Evolutionary conservation across 2,888 invertebrate genomes (phyloP).

Genomic region (Stramonita haemastoma): DNA sequence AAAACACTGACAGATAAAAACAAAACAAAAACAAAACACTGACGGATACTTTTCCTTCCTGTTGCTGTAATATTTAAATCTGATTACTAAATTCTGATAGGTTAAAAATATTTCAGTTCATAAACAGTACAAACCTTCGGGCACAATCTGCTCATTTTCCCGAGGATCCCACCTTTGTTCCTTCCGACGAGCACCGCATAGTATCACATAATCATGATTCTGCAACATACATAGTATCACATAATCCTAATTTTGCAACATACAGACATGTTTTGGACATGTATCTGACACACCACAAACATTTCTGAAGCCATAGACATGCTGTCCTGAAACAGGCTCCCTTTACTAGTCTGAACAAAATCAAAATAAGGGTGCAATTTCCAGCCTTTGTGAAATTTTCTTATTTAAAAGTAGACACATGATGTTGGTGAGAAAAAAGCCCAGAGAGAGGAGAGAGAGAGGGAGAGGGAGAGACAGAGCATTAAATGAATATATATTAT

Average conservation of each 20-base stretch:
- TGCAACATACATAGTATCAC: constrained; percentile 84
- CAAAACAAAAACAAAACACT: too few species aligned
- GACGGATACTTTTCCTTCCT: background rate
- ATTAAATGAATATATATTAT: background rate
- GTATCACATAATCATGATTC: constrained; percentile 97
- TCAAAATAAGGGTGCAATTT: too few species aligned
- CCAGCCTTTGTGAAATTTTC: too few species aligned
- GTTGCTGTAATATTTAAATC: too few species aligned
- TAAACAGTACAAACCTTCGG: constrained; percentile 74
- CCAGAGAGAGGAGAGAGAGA: background rate
- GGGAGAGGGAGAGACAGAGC: background rate
- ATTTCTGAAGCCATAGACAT: too few species aligned
- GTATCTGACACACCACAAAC: too few species aligned
- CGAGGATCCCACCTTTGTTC: constrained; percentile 99
- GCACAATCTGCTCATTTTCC: constrained; percentile 89
- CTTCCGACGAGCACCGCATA: constrained; percentile 95
- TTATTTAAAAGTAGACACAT: too few species aligned
- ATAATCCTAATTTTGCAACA: constrained; percentile 93
- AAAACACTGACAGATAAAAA: too few species aligned
- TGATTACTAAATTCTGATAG: background rate
- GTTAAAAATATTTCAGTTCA: background rate
- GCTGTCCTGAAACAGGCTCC: too few species aligned
- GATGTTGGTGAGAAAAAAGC: too few species aligned
- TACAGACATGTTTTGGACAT: background rate
- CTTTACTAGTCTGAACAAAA: too few species aligned